Base-by-base conservation (phyloP, 2,888 invertebrate genomes). In the Ceramica pisi region DNA sequence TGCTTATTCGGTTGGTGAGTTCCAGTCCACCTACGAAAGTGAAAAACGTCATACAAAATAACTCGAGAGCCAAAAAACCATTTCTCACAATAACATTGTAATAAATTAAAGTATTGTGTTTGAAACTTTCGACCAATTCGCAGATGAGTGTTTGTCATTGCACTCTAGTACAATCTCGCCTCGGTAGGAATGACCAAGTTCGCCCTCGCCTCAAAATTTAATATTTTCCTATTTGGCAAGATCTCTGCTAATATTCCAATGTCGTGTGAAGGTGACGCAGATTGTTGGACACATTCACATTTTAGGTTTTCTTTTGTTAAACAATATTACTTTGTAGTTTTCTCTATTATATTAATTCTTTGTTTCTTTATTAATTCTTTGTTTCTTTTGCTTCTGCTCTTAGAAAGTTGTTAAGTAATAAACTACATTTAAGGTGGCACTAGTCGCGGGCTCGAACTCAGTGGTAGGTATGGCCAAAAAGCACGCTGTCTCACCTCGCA, bases 141-240 rank as follows among this genome's bases (percentile, higher is more conserved):
- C 6, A 35, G 31, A 10, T 57, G 56, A n/a, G 56, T n/a, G 35
- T n/a, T 56, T n/a, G 10, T 35, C n/a, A 35, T n/a, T 55, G 56
- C 12, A 12, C 35, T 56, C 35, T 55, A 12, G 12, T 2, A 12
- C n/a, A 56, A 56, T 35, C 10, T 21, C 56, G 14, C 14, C 14
- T 21, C 56, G 14, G 38, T 21, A 7, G 38, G 2, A 57, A 38
- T 38, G 12, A 12, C 23, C n/a, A 51, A 12, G 5, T 23, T 21
- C 21, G 38, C 14, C 14, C 57, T 14, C 21, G 38, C 21, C 38
- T 14, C n/a, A 38, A 21, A 38, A 38, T 38, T 2, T 53, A 9
- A 0, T 55, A 19, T 59, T 46, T 46, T 35, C 8, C 3, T 41
- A 56, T 48, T 63, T 71, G 48, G 23, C 71, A 56, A 48, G 31